Conservation (phyloP, 2,113 vertebrate species). For the Poicephalus meyeri region DNA sequence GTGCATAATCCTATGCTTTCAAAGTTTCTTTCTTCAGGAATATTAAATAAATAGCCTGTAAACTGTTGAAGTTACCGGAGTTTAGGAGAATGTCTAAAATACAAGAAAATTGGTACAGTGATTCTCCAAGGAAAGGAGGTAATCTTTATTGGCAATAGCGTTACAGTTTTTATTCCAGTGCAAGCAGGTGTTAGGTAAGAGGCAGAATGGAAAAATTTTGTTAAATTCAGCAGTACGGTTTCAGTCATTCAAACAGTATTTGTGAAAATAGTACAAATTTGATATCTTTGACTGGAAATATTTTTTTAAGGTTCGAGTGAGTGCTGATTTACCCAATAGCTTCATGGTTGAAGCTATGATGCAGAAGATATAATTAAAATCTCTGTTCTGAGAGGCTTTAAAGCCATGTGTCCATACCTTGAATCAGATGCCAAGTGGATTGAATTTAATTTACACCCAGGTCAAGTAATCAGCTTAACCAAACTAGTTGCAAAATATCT, state of each 20-base stretch:
- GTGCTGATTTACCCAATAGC: background rate
- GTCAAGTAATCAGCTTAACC: background rate
- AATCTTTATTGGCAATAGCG: background rate
- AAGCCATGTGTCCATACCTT: background rate
- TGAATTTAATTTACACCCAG: background rate
- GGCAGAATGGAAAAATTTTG: background rate
- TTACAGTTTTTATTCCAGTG: background rate
- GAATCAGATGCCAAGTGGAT: background rate
- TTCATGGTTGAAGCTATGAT: background rate
- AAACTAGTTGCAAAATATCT: background rate
- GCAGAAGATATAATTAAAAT: background rate
- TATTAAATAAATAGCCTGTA: too few species aligned
- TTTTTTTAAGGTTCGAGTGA: background rate
- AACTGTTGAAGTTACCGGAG: too few species aligned
- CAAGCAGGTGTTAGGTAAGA: background rate
- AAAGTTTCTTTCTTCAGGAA: too few species aligned
- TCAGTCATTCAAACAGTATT: background rate
- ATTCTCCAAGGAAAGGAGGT: background rate
- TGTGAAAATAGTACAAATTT: background rate
- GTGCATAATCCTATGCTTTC: too few species aligned
- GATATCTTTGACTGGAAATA: background rate
- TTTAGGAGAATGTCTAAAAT: background rate
- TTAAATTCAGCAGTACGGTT: background rate
- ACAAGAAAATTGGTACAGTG: background rate
- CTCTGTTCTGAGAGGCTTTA: background rate